Base-by-base conservation (phyloP, 2,888 invertebrate genomes). In the Leptopilina myrica region DNA sequence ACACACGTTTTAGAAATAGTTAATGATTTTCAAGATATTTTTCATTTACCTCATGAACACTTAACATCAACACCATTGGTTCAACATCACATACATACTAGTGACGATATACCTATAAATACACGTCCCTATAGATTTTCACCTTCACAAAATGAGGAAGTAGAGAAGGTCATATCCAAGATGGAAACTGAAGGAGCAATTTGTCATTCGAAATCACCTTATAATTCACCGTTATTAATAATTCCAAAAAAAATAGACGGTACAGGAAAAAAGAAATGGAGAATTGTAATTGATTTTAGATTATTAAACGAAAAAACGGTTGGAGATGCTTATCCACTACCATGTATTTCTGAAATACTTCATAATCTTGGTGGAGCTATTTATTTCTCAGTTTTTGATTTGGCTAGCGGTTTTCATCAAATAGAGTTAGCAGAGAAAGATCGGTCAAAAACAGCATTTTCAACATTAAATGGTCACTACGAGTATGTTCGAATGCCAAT, bases 1-100 rank as follows among this genome's bases (percentile, higher is more conserved):
- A 33, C 26, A 0, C 33, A 64, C 6, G 33, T 40, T 2, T 6
- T 5, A 3, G 5, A 64, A 40, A 64, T 64, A 20, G 12, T 64
- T 14, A n/a, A 20, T 6, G 46, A 77, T 49, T 64, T 49, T 59
- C 40, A 49, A n/a, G 78, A 79, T 46, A 40, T 67, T 43, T 82
- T 78, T 59, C 77, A 78, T 26, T 33, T 80, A 40, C 73, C 79
- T 40, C 73, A 64, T 15, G 79, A 80, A n/a, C 5, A 33, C 26
- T 49, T 80, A 33, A 64, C 75, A 1, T 15, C 78, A 0, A 83
- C 80, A 46, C 14, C 11, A 12, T 12, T 56, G 14, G 56, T 56
- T 8, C 12, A 56, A 56, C 56, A 56, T 56, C 56, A 56, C 5
- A 56, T 56, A 12, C 12, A 56, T 56, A 56, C 56, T 12, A 56